Conservation (phyloP, 2,113 vertebrate species). For the Myrmecobius fasciatus region DNA sequence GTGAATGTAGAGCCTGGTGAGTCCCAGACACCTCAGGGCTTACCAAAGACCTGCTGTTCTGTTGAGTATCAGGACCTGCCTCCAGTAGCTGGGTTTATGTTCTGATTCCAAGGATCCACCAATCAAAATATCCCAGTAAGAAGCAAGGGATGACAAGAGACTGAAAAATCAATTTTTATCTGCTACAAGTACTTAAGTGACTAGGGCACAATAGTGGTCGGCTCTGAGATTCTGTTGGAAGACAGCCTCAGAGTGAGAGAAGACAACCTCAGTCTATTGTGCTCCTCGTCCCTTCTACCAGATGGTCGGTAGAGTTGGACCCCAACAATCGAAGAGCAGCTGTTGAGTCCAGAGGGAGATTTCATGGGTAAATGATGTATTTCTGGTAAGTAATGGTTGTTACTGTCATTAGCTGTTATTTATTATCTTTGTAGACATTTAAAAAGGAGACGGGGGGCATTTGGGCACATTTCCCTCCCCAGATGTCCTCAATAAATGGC, state of each 20-base stretch:
- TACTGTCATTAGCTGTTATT: neutral
- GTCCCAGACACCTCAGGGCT: neutral
- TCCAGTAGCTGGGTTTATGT: neutral
- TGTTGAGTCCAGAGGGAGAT: neutral
- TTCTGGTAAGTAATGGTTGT: rapidly evolving
- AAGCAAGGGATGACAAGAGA: neutral
- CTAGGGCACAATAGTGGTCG: neutral
- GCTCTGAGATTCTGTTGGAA: neutral
- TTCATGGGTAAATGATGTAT: rapidly evolving
- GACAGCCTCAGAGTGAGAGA: neutral
- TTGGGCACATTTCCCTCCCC: neutral
- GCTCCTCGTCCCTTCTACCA: neutral
- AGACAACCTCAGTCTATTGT: neutral
- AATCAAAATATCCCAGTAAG: no score
- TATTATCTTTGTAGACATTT: neutral
- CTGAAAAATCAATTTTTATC: neutral
- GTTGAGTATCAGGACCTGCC: neutral
- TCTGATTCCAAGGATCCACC: neutral
- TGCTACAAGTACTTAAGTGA: neutral
- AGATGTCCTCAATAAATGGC: neutral
- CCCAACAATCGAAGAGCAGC: neutral
- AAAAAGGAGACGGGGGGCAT: neutral
- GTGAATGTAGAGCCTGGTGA: neutral
- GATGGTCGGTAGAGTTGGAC: neutral
- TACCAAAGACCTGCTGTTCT: neutral